phyloP scores from a whole-genome alignment of 37 sponge, comb jelly and placozoan genomes.

The Lycopodina hypogea region DNA sequence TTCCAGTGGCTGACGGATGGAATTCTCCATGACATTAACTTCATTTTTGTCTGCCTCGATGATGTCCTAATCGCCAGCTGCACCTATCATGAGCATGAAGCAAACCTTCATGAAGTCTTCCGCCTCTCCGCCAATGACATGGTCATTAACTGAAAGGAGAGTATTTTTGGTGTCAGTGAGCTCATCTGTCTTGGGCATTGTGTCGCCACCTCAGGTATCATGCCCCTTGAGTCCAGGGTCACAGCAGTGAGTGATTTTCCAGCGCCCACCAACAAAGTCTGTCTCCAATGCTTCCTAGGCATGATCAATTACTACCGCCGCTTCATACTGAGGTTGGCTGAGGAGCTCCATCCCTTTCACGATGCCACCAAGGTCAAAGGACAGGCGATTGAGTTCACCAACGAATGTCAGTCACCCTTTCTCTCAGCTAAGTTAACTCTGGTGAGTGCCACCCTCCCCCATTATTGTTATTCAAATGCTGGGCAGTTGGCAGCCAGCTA shows the following conservation, averaged over 20 bases:
- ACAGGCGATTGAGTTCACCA: neutral
- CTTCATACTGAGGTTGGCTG: neutral
- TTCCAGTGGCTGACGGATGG: no score
- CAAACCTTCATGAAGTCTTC: constrained; percentile 5
- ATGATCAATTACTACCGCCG: constrained; percentile 1
- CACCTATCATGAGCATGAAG: no score
- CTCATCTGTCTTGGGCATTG: neutral
- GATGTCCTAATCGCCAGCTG: no score
- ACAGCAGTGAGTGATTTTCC: neutral
- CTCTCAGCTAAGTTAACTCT: neutral
- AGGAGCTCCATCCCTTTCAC: neutral
- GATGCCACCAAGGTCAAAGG: constrained; percentile 2
- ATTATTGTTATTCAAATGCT: no score
- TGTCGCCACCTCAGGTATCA: neutral
- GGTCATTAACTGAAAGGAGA: neutral
- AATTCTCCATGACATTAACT: no score
- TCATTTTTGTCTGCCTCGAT: no score
- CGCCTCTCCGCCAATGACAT: neutral
- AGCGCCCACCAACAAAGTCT: neutral
- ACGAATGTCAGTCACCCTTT: neutral
- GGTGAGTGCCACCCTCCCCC: no score
- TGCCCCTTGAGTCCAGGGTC: neutral
- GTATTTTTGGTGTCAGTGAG: neutral
- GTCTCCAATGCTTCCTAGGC: constrained; percentile 4
- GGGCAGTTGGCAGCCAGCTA: no score